Evolutionary conservation across 2,888 invertebrate genomes (phyloP).

Genomic region (Nymphalis c-album): DNA sequence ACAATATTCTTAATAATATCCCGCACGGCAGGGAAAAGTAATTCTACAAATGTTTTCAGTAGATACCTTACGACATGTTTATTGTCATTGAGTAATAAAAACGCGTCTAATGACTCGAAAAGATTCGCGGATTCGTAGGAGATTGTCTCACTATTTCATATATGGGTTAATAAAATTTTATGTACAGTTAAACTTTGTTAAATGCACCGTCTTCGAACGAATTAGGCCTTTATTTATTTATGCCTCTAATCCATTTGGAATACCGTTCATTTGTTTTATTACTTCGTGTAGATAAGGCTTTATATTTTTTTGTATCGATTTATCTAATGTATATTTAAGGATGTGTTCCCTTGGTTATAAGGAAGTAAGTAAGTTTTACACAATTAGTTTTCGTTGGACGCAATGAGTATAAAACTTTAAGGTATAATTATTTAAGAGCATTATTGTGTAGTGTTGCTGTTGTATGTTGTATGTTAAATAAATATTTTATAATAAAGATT

Average conservation of each 20-base stretch:
- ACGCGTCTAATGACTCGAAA: constrained; percentile 78
- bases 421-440: no score
- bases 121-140: constrained; percentile 62
- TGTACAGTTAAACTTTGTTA: constrained; percentile 78
- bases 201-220: constrained; percentile 48
- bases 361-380: no score
- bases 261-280: constrained; percentile 25
- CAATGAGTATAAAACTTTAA: no score
- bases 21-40: constrained; percentile 55
- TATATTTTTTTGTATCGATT: no score
- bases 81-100: constrained; percentile 78
- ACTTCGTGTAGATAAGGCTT: constrained; percentile 13
- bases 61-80: constrained; percentile 79
- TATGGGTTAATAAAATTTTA: constrained; percentile 81
- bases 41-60: constrained; percentile 78
- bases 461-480: no score
- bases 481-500: no score
- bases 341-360: no score
- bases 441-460: no score
- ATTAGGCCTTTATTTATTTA: constrained; percentile 38
- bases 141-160: constrained; percentile 79
- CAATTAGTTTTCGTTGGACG: no score
- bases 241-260: constrained; percentile 14
- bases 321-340: no score
- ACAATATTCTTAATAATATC: constrained; percentile 69